These are phyloP conservation scores for Eupithecia inturbata DNA, from an alignment of 2,888 invertebrate genomes.

Conservation along the genomic window DNA sequence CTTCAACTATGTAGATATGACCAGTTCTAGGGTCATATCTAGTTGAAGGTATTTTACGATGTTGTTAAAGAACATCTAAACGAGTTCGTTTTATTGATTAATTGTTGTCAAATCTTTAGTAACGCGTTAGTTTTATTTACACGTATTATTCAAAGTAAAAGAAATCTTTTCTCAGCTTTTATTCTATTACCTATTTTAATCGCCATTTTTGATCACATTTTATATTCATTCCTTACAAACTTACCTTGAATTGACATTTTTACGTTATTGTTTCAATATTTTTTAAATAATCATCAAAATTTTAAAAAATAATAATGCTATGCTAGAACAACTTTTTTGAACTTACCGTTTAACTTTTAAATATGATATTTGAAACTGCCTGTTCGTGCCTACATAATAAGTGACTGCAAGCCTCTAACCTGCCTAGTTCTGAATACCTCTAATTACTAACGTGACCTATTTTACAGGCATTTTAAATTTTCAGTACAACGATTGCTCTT, in stretches of 20 bases:
- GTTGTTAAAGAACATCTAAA: too few relatives aligned
- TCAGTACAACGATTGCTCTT: background rate
- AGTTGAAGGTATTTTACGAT: too few relatives aligned
- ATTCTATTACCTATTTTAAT: background rate
- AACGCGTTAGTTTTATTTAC: background rate
- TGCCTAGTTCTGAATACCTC: conserved; percentile 18
- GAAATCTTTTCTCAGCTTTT: background rate
- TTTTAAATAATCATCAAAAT: background rate
- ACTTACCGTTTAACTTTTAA: background rate
- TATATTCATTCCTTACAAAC: background rate
- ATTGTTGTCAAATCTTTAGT: background rate
- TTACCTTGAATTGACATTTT: background rate
- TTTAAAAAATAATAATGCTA: too few relatives aligned
- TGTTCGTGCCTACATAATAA: background rate
- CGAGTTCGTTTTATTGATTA: background rate
- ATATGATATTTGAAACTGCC: background rate
- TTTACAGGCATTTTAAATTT: conserved; percentile 7
- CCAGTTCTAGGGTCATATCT: too few relatives aligned
- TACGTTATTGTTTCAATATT: background rate
- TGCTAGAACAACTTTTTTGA: too few relatives aligned
- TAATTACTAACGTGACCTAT: conserved; percentile 25
- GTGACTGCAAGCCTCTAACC: background rate
- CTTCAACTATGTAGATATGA: too few relatives aligned
- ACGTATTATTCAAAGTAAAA: background rate
- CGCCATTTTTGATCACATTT: background rate